These are phyloP conservation scores for Corbicula japonica DNA, from an alignment of 2,888 invertebrate species.

Conservation along the genomic window DNA sequence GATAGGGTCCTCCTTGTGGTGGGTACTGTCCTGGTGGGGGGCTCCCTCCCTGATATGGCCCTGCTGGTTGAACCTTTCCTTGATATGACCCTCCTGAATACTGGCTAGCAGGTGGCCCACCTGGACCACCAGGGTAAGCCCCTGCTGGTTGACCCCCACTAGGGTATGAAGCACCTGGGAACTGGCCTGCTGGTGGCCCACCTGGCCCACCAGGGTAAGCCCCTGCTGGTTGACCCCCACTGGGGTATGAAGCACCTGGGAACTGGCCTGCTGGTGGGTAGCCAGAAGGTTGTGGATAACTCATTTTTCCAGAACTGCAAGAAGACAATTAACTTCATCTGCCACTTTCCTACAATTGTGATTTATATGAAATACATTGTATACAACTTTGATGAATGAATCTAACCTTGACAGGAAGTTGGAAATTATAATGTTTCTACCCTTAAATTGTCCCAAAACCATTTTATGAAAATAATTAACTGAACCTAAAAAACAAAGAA, in stretches of 20 bases:
- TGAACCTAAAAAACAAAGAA: not conserved
- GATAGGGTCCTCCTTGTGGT: constrained; percentile 14
- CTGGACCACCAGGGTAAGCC: constrained; percentile 15
- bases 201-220: constrained; percentile 44
- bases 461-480: not conserved
- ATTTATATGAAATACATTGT: not conserved
- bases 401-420: not conserved
- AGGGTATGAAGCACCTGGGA: constrained; percentile 47
- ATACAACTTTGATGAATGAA: not conserved
- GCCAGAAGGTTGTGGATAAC: not conserved
- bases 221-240: constrained; percentile 39
- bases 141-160: constrained; percentile 24
- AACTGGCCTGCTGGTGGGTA: not conserved
- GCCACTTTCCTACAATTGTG: no score
- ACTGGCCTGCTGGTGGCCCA: constrained; percentile 50
- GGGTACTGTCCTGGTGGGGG: constrained; percentile 37
- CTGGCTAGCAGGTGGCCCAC: constrained; percentile 50
- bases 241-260: not conserved
- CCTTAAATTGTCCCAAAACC: not conserved
- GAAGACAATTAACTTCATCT: no score
- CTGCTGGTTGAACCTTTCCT: constrained; percentile 41
- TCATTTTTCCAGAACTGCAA: constrained; percentile 22
- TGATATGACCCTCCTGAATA: constrained; percentile 40
- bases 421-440: not conserved
- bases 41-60: constrained; percentile 10